A percentile compares a stretch with the other conserved stretches of the same genome.
phyloP scores from a whole-genome alignment of 2,888 invertebrate genomes.

The Endotricha flammealis region DNA sequence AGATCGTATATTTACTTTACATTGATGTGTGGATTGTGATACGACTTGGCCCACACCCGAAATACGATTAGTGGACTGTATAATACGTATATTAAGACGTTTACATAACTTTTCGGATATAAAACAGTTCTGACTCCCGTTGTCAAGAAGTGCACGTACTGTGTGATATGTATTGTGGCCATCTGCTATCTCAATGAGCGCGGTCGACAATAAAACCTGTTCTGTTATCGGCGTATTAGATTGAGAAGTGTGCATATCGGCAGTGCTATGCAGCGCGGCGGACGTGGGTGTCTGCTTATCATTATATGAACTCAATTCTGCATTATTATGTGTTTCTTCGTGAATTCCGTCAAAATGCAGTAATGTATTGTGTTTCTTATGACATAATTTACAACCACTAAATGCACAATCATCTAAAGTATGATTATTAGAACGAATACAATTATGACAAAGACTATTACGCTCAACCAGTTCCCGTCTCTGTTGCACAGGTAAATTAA shows the following conservation, averaged over 20 bases:
- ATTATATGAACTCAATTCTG: too few species aligned
- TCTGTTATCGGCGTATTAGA: not conserved
- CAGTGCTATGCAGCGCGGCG: not conserved
- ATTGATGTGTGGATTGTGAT: slow-evolving; percentile 8
- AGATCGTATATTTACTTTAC: slow-evolving; percentile 9
- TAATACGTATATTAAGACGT: slow-evolving; percentile 5
- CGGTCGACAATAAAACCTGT: slow-evolving; percentile 6
- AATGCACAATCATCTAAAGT: not conserved
- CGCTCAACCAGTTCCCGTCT: too few species aligned
- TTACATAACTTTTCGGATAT: slow-evolving; percentile 10
- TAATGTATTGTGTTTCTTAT: slow-evolving; percentile 4
- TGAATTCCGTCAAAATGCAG: too few species aligned
- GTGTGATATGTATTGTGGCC: slow-evolving; percentile 1
- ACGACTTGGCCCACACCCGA: slow-evolving; percentile 9
- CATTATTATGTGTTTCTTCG: too few species aligned
- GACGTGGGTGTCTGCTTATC: not conserved
- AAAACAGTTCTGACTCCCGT: slow-evolving; percentile 12
- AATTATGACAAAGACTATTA: slow-evolving; percentile 18
- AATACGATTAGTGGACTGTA: slow-evolving; percentile 11
- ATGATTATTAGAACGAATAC: slow-evolving; percentile 19
- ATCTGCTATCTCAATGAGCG: slow-evolving; percentile 2
- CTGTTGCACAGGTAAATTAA: too few species aligned
- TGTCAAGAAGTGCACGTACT: too few species aligned
- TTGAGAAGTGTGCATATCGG: not conserved
- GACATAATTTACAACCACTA: slow-evolving; percentile 2